These are phyloP conservation scores for Chrosomus eos DNA, from an alignment of 2,797 vertebrate species.

Conservation along the genomic window DNA sequence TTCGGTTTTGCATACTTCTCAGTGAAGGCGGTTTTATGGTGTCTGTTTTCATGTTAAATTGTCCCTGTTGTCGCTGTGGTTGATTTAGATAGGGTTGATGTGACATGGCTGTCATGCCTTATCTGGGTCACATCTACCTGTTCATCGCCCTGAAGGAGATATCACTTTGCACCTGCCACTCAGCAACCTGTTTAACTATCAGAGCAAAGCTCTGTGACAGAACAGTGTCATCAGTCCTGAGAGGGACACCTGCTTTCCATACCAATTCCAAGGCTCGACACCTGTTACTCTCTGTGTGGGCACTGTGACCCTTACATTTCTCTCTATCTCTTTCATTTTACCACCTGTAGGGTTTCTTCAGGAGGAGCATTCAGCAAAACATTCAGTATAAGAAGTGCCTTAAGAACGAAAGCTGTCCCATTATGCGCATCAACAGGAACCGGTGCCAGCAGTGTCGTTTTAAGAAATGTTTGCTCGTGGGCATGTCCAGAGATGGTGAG, in stretches of 20 bases:
- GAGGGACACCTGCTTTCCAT: not conserved
- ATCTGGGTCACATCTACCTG: constrained; percentile 61
- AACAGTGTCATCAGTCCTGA: not conserved
- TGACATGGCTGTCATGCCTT: not conserved
- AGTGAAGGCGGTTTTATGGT: not conserved
- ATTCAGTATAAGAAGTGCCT: constrained; percentile 99
- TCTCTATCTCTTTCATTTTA: constrained; percentile 5
- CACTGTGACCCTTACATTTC: not conserved
- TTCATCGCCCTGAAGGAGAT: constrained; percentile 3
- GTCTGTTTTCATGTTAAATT: not conserved
- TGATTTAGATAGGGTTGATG: not conserved
- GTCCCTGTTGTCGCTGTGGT: not conserved
- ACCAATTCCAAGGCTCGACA: not conserved
- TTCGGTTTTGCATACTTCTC: not conserved
- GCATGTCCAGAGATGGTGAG: constrained; percentile 96
- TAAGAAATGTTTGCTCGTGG: constrained; percentile 94
- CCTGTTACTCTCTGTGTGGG: not conserved
- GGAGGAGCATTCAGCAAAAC: constrained; percentile 98
- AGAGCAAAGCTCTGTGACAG: not conserved
- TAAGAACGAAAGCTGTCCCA: constrained; percentile 94
- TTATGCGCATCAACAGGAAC: constrained; percentile 97
- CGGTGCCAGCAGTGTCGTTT: constrained; percentile 98
- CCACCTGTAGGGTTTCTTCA: constrained; percentile 88
- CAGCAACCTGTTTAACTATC: constrained; percentile 60
- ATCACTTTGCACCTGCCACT: constrained; percentile 23